These are phyloP conservation scores for Henricia sp. DNA, from an alignment of 53 echinoderm and acorn worm species.

Conservation along the genomic window DNA sequence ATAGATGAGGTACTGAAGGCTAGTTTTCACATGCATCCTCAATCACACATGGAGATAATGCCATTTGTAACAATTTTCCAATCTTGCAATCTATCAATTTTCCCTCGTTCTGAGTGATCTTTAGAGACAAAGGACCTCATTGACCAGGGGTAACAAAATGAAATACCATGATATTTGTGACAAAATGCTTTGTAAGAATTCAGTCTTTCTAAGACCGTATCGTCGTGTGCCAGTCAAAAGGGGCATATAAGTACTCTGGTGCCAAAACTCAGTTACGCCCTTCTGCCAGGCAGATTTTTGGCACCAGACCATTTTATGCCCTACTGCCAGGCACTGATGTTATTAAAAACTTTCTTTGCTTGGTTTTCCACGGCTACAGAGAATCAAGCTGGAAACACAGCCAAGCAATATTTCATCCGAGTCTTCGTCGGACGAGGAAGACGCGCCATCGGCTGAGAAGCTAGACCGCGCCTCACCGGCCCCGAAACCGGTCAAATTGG, in stretches of 20 bases:
- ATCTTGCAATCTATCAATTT: too few relatives aligned
- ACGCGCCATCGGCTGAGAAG: conserved; percentile 13
- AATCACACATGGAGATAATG: too few relatives aligned
- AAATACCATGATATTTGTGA: neutral
- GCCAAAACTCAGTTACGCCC: neutral
- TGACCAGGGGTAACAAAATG: too few relatives aligned
- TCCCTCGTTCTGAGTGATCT: too few relatives aligned
- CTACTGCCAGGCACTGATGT: neutral
- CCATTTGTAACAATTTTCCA: too few relatives aligned
- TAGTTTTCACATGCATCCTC: too few relatives aligned
- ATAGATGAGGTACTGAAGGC: too few relatives aligned
- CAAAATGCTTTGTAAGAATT: too few relatives aligned
- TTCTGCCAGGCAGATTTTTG: neutral
- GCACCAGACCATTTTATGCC: neutral
- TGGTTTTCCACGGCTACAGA: conserved; percentile 1
- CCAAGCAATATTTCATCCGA: conserved; percentile 17
- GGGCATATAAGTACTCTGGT: neutral
- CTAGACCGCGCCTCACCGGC: neutral
- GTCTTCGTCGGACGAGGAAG: conserved; percentile 57
- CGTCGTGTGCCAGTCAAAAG: too few relatives aligned
- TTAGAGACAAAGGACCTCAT: too few relatives aligned
- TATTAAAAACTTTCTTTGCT: neutral
- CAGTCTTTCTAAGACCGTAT: too few relatives aligned
- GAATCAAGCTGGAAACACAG: conserved; percentile 11
- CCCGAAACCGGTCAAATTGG: conserved; percentile 2